Evolutionary conservation across 2,797 vertebrate species (phyloP), one percentile per base, ranked within the genome.

Genomic region (Gadopsis bispinosus): DNA sequence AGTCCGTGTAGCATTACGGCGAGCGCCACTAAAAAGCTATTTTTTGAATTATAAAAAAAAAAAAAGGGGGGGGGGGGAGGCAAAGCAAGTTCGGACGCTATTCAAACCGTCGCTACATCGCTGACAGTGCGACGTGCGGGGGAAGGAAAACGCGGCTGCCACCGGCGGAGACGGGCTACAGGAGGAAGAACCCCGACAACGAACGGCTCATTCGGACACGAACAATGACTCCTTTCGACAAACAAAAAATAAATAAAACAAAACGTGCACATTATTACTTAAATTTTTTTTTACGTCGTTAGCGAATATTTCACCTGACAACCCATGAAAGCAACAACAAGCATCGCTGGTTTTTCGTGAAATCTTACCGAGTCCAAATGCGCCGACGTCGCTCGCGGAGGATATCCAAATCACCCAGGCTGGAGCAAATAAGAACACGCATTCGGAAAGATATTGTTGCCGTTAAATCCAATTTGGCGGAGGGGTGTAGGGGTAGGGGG

Each of bases 351-450:
- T 41, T 86, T 83, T 64, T 75, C 43, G 72, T 55, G 55, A 68
- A 85, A 75, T 60, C 94, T 94, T 95, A 95, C 95, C 93, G 90
- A 87, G 77, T 90, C 79, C 76, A 83, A 86, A 81, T 3, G 86
- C 88, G 84, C 89, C 14, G 88, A 60, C 89, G 60, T 89, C 88
- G 84, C 69, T 69, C 29, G 77, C 84, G 79, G 80, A 79, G 76
- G 86, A 83, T 81, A 92, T 92, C 93, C 91, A 89, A 88, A 89
- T 87, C 88, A 87, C 45, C 85, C 87, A 62, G 87, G 75, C 88
- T 77, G 86, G 68, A 69, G 84, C 76, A 67, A 70, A 87, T 71
- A 76, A 75, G 54, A 84, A 53, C 87, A 68, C 72, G 83, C 75
- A 62, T 80, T 88, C 80, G 84, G 77, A 19, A 54, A 85, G 84